Percentiles rank a stretch among this genome's conserved stretches.
Evolutionary conservation across 2,888 invertebrate species (phyloP).

Genomic region (Reticulitermes lucifugus): DNA sequence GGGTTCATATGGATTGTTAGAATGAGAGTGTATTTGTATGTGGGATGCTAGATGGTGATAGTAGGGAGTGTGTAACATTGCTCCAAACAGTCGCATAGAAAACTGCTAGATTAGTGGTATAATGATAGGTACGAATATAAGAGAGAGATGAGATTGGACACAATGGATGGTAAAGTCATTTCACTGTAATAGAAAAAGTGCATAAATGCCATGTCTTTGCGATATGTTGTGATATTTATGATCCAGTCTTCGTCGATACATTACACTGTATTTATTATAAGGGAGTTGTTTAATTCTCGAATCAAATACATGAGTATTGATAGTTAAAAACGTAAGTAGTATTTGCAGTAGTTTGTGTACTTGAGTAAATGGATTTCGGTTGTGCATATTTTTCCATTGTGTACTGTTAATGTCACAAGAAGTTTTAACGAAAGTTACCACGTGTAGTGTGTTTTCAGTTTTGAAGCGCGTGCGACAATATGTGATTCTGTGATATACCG

Average conservation of each 20-base stretch:
- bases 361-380: background rate
- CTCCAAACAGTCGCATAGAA: background rate
- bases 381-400: too few species aligned
- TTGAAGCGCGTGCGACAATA: background rate
- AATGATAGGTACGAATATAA: background rate
- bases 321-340: background rate
- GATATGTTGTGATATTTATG: background rate
- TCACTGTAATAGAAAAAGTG: conserved; percentile 1
- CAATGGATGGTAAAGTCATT: background rate
- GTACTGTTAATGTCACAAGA: too few species aligned
- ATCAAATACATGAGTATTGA: background rate
- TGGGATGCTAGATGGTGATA: background rate
- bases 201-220: background rate
- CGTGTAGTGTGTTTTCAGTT: background rate
- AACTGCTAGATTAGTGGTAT: background rate
- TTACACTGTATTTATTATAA: background rate
- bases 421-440: too few species aligned
- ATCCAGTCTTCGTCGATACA: background rate
- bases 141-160: background rate
- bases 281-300: background rate
- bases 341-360: background rate
- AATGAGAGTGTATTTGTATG: background rate
- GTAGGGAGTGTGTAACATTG: background rate
- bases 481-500: background rate
- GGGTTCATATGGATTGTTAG: background rate